A percentile compares a stretch with the other conserved stretches of the same genome.
Conservation (phyloP, 1,140 invertebrate species). For the Trichogramma pretiosum region DNA sequence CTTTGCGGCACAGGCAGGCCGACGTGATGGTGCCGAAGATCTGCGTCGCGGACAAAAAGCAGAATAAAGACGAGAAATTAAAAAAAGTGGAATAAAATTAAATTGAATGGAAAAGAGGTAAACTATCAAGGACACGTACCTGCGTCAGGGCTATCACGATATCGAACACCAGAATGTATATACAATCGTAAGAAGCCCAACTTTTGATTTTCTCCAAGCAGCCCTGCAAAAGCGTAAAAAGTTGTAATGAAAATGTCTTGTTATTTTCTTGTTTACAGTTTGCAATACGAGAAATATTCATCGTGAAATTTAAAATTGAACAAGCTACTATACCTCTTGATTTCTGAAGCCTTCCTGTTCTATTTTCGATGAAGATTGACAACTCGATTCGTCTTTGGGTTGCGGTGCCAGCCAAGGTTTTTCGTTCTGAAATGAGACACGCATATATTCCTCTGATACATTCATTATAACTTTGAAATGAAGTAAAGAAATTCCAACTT, state of each 20-base stretch:
- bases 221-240: too few species aligned
- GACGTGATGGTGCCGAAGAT: conserved; percentile 34
- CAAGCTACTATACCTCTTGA: conserved; percentile 28
- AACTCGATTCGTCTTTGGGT: conserved; percentile 37
- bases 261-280: too few species aligned
- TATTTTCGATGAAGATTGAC: conserved; percentile 30
- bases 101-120: too few species aligned
- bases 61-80: too few species aligned
- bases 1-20: conserved; percentile 30
- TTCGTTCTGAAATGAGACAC: conserved; percentile 30
- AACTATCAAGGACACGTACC: too few species aligned
- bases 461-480: not conserved
- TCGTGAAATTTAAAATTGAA: too few species aligned
- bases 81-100: too few species aligned
- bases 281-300: too few species aligned
- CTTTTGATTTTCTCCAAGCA: conserved; percentile 31
- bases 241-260: too few species aligned
- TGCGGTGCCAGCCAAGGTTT: conserved; percentile 43
- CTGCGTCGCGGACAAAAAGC: conserved; percentile 30
- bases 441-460: not conserved
- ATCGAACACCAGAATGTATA: conserved; percentile 31
- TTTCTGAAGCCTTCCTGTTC: conserved; percentile 31
- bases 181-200: conserved; percentile 36
- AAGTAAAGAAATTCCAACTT: conserved; percentile 24
- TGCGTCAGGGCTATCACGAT: conserved; percentile 33